Evolutionary conservation across 2,888 invertebrate genomes (phyloP), one percentile per base, ranked within the genome.

Genomic region (Fissipunctia ypsillon): DNA sequence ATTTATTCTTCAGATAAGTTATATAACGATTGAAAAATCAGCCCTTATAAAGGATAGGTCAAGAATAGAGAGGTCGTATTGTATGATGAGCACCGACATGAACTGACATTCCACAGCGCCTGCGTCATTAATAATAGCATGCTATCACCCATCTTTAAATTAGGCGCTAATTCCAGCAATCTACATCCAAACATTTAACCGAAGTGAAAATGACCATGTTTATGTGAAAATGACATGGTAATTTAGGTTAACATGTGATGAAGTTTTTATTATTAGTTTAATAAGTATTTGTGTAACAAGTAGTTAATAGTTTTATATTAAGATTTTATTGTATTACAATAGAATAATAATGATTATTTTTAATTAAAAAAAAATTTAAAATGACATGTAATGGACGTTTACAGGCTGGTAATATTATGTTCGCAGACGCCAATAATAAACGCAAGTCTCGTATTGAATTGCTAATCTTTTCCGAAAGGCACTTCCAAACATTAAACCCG

Each of bases 31-130:
- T n/a, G n/a, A n/a, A n/a, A n/a, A n/a, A n/a, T n/a, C n/a, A n/a
- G n/a, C n/a, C n/a, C n/a, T n/a, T n/a, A n/a, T n/a, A n/a, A n/a
- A n/a, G n/a, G 35, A 25, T 22, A 22, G 25, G 25, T 25, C 25
- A 25, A 65, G 35, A 12, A 16, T 28, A 10, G 2, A 4, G 68
- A 2, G 16, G 9, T 22, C 19, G 3, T 41, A 35, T 9, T 69
- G 4, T 16, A 38, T 68, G 19, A 69, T 50, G 22, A 38, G 9
- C 14, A 22, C 1, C 3, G 16, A n/a, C n/a, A n/a, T n/a, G n/a
- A n/a, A n/a, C n/a, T n/a, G n/a, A n/a, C 3, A 28, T 45, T 45
- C 35, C n/a, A n/a, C 38, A 38, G 69, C 56, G 78, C 73, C 73
- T 74, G 41, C 4, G 9, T 10, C 25, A 41, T 22, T n/a, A 25